Evolutionary conservation across 2,113 vertebrate genomes (phyloP).

Genomic region (Chiloscyllium plagiosum): DNA sequence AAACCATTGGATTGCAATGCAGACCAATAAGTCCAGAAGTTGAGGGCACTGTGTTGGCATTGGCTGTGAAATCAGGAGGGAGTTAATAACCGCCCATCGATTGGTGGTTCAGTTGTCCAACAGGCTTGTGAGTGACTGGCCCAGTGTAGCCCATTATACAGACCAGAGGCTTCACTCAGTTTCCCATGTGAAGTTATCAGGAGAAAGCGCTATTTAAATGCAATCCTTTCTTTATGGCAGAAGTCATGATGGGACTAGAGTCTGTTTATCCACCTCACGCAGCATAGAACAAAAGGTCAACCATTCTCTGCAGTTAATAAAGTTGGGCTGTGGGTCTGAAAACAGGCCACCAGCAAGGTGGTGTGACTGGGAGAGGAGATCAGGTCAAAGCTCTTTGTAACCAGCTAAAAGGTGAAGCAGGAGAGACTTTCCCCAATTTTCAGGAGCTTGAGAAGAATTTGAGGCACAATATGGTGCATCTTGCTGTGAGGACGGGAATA

Average conservation of each 20-base stretch:
- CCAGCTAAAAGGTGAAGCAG: not conserved
- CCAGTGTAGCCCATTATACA: not conserved
- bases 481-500: no score
- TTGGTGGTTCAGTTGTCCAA: not conserved
- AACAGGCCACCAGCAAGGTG: not conserved
- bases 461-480: no score
- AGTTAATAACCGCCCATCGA: not conserved
- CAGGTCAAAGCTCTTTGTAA: not conserved
- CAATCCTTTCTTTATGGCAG: not conserved
- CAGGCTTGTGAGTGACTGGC: not conserved
- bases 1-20: not conserved
- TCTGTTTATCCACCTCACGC: not conserved
- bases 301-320: not conserved
- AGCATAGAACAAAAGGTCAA: not conserved
- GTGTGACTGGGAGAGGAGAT: not conserved
- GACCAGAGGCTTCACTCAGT: not conserved
- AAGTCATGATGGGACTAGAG: not conserved
- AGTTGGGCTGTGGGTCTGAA: not conserved
- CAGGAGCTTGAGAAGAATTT: not conserved
- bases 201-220: not conserved
- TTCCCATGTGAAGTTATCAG: not conserved
- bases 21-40: not conserved
- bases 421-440: not conserved
- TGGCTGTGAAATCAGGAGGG: not conserved
- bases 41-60: not conserved